Conservation (phyloP, 2,113 vertebrate genomes). For the Tachysurus fulvidraco region DNA sequence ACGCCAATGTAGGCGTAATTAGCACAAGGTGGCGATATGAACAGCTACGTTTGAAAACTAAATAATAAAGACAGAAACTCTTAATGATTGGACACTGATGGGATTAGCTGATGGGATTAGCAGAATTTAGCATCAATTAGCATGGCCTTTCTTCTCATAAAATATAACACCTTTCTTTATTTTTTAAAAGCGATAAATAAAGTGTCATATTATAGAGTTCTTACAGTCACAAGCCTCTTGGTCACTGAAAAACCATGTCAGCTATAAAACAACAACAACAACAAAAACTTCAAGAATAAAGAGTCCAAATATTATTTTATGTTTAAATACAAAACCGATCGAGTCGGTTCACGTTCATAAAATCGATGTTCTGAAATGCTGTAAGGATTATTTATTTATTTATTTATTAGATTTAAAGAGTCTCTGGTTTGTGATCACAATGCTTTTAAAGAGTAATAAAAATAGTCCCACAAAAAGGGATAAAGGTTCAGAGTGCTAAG, state of each 20-base stretch:
- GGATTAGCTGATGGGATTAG: background rate
- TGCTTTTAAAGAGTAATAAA: constrained; percentile 17
- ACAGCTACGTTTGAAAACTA: background rate
- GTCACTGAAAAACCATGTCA: background rate
- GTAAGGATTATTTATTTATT: background rate
- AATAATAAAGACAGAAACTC: background rate
- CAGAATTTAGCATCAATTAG: background rate
- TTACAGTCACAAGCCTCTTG: no score
- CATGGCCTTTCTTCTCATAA: no score
- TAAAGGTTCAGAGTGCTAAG: constrained; percentile 31
- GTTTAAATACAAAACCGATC: background rate
- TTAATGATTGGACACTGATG: background rate
- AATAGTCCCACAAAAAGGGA: background rate
- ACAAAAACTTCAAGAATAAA: background rate
- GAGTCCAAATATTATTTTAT: background rate
- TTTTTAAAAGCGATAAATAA: no score
- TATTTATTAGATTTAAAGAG: background rate
- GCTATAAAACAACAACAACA: no score
- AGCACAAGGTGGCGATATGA: background rate
- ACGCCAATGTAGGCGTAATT: background rate
- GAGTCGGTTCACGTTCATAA: background rate
- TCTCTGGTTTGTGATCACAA: background rate
- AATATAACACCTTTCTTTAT: background rate
- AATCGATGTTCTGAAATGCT: background rate
- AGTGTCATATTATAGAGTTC: no score